phyloP scores from a whole-genome alignment of 2,888 invertebrate genomes.

The Bruchidius siliquastri region DNA sequence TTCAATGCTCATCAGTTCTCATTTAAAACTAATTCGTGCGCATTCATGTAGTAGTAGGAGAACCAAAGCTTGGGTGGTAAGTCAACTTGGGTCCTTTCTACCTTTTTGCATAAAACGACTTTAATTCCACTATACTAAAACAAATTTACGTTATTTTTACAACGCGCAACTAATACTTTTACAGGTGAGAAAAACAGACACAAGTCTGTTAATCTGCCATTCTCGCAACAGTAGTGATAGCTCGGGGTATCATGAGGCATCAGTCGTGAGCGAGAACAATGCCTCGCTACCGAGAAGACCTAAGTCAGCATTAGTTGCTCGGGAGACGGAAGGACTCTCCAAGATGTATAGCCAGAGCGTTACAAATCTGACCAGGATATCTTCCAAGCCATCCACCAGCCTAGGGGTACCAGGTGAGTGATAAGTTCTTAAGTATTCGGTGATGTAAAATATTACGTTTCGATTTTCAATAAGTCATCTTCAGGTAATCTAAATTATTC shows the following conservation, averaged over 20 bases:
- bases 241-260: conserved; percentile 68
- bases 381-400: conserved; percentile 45
- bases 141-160: too few species aligned
- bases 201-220: conserved; percentile 55
- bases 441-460: not conserved
- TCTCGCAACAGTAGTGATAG: conserved; percentile 70
- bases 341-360: conserved; percentile 35
- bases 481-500: too few species aligned
- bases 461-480: not conserved
- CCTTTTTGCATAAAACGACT: too few species aligned
- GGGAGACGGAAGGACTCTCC: conserved; percentile 20
- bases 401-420: conserved; percentile 39
- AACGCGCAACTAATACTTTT: not conserved
- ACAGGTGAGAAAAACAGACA: conserved; percentile 27
- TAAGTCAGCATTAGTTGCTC: conserved; percentile 34
- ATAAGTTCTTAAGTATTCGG: not conserved
- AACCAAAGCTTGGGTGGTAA: too few species aligned
- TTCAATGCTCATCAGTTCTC: too few species aligned
- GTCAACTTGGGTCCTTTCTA: too few species aligned
- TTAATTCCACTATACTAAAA: too few species aligned
- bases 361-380: conserved; percentile 43
- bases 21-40: too few species aligned
- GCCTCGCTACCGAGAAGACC: conserved; percentile 43
- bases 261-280: conserved; percentile 58
- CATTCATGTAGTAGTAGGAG: too few species aligned